Evolutionary conservation across 2,113 vertebrate genomes (phyloP).

Genomic region (Cyanoliseus patagonus): DNA sequence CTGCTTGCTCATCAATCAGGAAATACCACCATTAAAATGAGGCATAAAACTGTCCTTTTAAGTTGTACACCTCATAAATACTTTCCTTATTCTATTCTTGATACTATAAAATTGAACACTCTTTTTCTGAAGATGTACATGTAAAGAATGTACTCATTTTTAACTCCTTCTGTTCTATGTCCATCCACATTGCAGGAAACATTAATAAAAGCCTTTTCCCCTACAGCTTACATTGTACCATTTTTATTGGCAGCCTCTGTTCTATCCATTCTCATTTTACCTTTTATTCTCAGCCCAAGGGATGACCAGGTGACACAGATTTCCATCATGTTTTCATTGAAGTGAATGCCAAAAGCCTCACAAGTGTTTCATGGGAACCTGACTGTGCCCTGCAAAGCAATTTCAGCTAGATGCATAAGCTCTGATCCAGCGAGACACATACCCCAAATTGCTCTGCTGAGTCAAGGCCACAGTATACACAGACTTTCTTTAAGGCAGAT

Average conservation of each 20-base stretch:
- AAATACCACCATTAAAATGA: not conserved
- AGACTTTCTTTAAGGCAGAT: not conserved
- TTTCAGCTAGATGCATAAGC: not conserved
- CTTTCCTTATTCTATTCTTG: not conserved
- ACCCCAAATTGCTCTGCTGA: not conserved
- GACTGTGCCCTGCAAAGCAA: not conserved
- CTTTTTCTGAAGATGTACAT: not conserved
- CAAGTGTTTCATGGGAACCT: not conserved
- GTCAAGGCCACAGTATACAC: not conserved
- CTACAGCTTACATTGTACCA: not conserved
- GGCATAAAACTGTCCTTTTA: not conserved
- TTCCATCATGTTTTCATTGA: not conserved
- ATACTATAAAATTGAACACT: not conserved
- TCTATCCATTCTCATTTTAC: not conserved
- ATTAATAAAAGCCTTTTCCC: not conserved
- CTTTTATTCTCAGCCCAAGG: not conserved
- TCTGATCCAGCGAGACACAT: slow-evolving; percentile 9
- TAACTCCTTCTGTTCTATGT: not conserved
- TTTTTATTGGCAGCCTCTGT: not conserved
- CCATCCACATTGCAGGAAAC: not conserved
- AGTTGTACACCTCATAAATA: not conserved
- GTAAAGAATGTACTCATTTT: not conserved
- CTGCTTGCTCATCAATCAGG: not conserved
- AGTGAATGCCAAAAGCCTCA: not conserved
- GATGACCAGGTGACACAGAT: not conserved